These are phyloP conservation scores for Nephila pilipes DNA, from an alignment of 1,140 invertebrate species.

Conservation along the genomic window DNA sequence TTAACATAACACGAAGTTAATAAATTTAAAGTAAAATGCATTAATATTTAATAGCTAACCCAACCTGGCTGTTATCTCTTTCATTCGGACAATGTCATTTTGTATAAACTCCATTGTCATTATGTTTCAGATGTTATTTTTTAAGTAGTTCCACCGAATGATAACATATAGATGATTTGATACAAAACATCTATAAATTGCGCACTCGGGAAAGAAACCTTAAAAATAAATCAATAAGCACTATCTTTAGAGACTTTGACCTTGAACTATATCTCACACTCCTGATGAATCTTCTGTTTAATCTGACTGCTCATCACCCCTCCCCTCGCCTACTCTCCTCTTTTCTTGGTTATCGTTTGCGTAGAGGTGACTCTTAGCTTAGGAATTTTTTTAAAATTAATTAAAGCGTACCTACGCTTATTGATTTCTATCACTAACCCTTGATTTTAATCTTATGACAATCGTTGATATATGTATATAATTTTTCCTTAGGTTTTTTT, in stretches of 20 bases:
- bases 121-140: background rate
- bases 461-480: no score
- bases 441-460: no score
- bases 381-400: background rate
- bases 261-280: conserved; percentile 69
- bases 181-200: conserved; percentile 40
- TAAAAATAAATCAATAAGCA: conserved; percentile 59
- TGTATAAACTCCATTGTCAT: background rate
- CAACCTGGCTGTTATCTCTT: background rate
- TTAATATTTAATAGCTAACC: no score
- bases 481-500: no score
- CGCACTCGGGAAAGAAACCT: conserved; percentile 20
- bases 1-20: no score
- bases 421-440: no score
- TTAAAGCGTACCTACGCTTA: no score
- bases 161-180: background rate
- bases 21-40: no score
- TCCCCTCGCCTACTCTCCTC: no score
- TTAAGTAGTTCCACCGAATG: background rate
- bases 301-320: background rate
- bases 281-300: conserved; percentile 26
- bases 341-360: background rate
- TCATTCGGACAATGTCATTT: background rate
- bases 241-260: conserved; percentile 63
- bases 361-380: conserved; percentile 58